Base-by-base conservation (phyloP, 2,888 invertebrate genomes). In the Plagodis pulveraria region DNA sequence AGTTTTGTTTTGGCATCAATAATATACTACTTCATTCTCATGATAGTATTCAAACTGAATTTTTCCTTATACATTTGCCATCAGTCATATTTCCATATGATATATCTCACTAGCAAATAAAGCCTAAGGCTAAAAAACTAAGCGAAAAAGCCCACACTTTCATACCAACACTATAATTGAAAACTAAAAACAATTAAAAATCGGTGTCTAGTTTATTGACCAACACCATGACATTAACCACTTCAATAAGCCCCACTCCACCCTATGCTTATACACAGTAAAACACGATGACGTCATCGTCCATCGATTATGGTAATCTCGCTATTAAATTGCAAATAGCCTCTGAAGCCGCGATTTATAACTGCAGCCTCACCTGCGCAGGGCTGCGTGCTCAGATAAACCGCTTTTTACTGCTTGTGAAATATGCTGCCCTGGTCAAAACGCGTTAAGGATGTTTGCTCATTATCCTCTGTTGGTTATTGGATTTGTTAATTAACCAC, bases 311-410 rank as follows among this genome's bases (percentile, higher is more conserved):
- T 88, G 87, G 66, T 83, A 88, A 88, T 86, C 77, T 69, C 57
- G 73, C 78, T 66, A 87, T 87, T 82, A 89, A 87, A 86, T 83
- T 89, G 88, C 88, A 84, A 89, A 89, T 87, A 78, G 68, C 75
- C 54, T 58, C 58, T 62, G 70, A 71, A 75, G 74, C 73, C 67
- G 65, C 72, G 67, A 80, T 80, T 79, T 80, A 74, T 78, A 74
- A 72, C 76, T 73, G 74, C 65, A 68, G 52, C 67, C 66, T 50
- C 59, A 56, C 47, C 58, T 57, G 54, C 36, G 36, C 38, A 63
- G 65, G 60, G 66, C 42, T 66, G 63, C 36, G 51, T 33, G 22
- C 6, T 9, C 22, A 51, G 60, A 60, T 60, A 60, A 44, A 33
- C 12, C 59, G 34, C 47, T 52, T 60, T 60, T 60, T 60, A 56